Base-by-base conservation (phyloP, 1,140 invertebrate genomes). In the Lanistes nyassanus region DNA sequence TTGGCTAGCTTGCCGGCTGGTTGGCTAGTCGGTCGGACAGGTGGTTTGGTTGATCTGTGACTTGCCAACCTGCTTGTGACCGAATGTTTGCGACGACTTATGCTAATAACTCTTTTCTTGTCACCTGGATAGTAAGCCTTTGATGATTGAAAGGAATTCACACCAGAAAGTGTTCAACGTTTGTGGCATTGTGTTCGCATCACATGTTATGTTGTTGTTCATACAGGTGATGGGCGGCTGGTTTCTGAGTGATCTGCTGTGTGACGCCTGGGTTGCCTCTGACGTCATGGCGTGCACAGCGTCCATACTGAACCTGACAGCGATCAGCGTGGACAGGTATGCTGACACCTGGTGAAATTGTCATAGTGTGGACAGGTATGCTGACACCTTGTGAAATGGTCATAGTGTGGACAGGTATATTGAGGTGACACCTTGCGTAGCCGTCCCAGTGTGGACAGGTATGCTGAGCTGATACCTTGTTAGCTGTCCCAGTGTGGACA, bases 251-350 rank as follows among this genome's bases (percentile, higher is more conserved):
- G 93, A 94, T 71, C 93, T 96, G 82, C 92, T 98, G 34, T 99
- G 98, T 90, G 97, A 99, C 91, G 96, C 98, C 88, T 99, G 98
- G 93, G 98, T 99, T 85, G 97, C 97, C 13, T 96, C 97, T 93
- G 98, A 99, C 90, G 98, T 99, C 78, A 96, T 96, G 77, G 98
- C 96, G 89, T 98, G 97, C 84, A 99, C 98, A 42, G 98, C 97
- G 82, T 99, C 97, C 85, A 99, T 99, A 88, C 97, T 99, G 90
- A 99, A 93, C 92, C 92, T 99, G 83, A 96, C 99, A 78, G 97
- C 98, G 82, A 99, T 99, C 90, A 98, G 96, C 84, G 96, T 99
- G 89, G 97, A 99, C 92, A 96, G 98, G 97, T 99, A 91, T 92
- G 91, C 66, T 26, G n/a, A n/a, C n/a, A n/a, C 47, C 26, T 55